Conservation (phyloP, 2,113 vertebrate genomes). For the Felis catus region DNA sequence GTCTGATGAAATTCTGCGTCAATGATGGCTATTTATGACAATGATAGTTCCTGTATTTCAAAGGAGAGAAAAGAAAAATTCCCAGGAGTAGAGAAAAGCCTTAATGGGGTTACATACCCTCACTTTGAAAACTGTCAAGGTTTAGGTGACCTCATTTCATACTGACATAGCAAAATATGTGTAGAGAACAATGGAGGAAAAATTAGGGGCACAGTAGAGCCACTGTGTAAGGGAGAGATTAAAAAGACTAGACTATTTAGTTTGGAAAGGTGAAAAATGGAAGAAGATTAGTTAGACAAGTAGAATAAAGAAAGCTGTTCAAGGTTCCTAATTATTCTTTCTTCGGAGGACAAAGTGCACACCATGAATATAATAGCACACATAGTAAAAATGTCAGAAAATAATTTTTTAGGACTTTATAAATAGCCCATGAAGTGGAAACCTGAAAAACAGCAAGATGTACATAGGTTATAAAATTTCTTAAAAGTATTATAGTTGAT, state of each 20-base stretch:
- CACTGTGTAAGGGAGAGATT: not conserved
- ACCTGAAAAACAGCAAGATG: constrained; percentile 51
- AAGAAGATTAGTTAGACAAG: constrained; percentile 52
- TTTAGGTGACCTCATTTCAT: constrained; percentile 58
- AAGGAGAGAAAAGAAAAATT: constrained; percentile 49
- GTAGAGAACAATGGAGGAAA: constrained; percentile 46
- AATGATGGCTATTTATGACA: not conserved
- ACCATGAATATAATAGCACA: not conserved
- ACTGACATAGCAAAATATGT: constrained; percentile 40
- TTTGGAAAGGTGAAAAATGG: constrained; percentile 52
- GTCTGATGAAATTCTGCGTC: not conserved
- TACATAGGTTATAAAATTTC: constrained; percentile 39
- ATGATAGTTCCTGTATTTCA: not conserved
- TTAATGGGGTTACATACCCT: constrained; percentile 11
- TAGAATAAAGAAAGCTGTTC: constrained; percentile 49
- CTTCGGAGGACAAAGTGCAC: constrained; percentile 11
- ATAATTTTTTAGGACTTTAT: constrained; percentile 55
- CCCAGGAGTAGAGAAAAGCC: not conserved
- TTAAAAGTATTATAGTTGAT: constrained; percentile 41
- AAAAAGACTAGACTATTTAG: constrained; percentile 35
- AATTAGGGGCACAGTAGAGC: not conserved
- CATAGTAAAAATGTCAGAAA: constrained; percentile 53
- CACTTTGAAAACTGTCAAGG: constrained; percentile 45
- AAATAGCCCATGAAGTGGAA: constrained; percentile 41
- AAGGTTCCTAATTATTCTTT: constrained; percentile 39